Evolutionary conservation across 1,140 invertebrate species (phyloP), one percentile per base, ranked within the genome.

Genomic region (Tribolium madens): DNA sequence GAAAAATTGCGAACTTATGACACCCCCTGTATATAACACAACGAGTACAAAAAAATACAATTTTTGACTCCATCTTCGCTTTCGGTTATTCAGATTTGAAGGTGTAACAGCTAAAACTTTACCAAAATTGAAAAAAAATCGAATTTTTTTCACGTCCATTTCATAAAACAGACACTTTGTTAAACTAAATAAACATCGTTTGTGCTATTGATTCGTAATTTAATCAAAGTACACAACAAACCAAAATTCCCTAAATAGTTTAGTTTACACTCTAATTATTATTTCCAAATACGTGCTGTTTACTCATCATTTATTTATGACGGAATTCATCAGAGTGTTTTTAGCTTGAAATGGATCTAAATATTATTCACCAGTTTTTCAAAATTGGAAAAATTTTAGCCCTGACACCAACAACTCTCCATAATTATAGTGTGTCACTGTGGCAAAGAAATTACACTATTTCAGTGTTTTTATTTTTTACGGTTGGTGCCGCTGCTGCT

Each of bases 391-490:
- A 21, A 57, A 1, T 18, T 18, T 10, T 57, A 18, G 52, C 52
- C 5, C 6, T 57, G 3, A 57, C 52, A n/a, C 52, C 52, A 6
- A 14, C 15, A 18, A 17, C 14, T 18, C 9, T 21, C 0, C 10
- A 9, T 3, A 26, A 57, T 26, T 12, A 57, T 17, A 57, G 17
- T 18, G 15, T 17, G 4, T 21, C 15, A 0, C 1, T 4, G 21
- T 17, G 10, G 10, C 52, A 57, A 9, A 17, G 21, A 21, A 18
- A 10, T 18, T 57, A 57, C 18, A 18, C 7, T 3, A 3, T 57
- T 26, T 18, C 21, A 10, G n/a, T 57, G 14, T 57, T 57, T 57
- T 26, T 21, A 3, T 57, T 57, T n/a, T 57, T 57, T 57, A 17
- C 15, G 2, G 14, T 17, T 57, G 52, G 18, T 57, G 17, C 9